Evolutionary conservation across 92 coral and sea anemone genomes (phyloP).

Genomic region (Bergia sp.): DNA sequence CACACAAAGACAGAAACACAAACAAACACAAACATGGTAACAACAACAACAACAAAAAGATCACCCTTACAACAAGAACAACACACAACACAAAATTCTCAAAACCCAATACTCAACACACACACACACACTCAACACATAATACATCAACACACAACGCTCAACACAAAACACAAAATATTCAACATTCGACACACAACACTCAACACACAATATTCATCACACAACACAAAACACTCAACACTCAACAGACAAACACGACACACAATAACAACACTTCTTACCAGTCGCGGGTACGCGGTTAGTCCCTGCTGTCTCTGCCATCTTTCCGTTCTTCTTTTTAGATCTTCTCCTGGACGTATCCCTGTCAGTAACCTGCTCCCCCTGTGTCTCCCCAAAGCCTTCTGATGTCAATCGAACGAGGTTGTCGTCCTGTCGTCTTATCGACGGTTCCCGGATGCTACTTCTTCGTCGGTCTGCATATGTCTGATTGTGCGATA

Average conservation of each 20-base stretch:
- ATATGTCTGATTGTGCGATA: slow-evolving; percentile 22
- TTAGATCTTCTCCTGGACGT: slow-evolving; percentile 47
- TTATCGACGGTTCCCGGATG: slow-evolving; percentile 30
- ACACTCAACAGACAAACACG: background rate
- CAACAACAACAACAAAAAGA: no score
- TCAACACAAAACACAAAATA: background rate
- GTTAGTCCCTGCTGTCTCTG: background rate
- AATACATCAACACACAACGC: background rate
- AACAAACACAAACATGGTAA: no score
- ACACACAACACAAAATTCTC: background rate
- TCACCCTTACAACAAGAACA: background rate
- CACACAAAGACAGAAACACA: no score
- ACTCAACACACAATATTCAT: no score
- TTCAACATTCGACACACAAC: background rate
- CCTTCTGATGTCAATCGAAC: slow-evolving; percentile 40
- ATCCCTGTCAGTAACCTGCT: slow-evolving; percentile 19
- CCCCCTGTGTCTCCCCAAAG: slow-evolving; percentile 31
- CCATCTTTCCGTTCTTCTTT: slow-evolving; percentile 41
- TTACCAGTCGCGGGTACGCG: slow-evolving; percentile 34
- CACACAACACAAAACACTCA: background rate
- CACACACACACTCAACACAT: background rate
- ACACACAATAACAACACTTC: background rate
- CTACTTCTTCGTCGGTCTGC: slow-evolving; percentile 38
- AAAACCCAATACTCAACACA: background rate
- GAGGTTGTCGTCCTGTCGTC: slow-evolving; percentile 55